A percentile compares a stretch with the other conserved stretches of the same genome.
Evolutionary conservation across 2,888 invertebrate species (phyloP).

Genomic region (Aphidius colemani): DNA sequence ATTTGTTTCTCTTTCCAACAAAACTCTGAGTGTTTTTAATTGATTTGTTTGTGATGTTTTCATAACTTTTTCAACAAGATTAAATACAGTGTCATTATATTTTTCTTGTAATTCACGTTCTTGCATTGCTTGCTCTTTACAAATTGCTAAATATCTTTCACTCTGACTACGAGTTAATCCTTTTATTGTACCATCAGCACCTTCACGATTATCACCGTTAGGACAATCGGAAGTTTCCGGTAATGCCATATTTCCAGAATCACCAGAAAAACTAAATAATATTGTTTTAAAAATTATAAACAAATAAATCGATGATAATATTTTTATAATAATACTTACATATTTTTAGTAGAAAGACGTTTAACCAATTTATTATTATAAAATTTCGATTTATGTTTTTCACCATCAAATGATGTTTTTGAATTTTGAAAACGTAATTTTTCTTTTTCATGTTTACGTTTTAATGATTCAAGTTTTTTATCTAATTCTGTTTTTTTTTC

Average conservation of each 20-base stretch:
- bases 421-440: constrained; percentile 66
- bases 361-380: constrained; percentile 77
- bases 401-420: constrained; percentile 67
- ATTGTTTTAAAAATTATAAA: too few species aligned
- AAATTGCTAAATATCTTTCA: constrained; percentile 67
- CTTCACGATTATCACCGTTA: constrained; percentile 47
- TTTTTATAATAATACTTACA: constrained; percentile 65
- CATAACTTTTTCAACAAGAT: constrained; percentile 80
- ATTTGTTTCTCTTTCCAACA: constrained; percentile 73
- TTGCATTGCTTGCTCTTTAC: constrained; percentile 71
- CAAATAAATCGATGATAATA: not conserved
- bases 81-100: constrained; percentile 80
- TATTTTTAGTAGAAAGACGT: constrained; percentile 76
- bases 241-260: constrained; percentile 46
- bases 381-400: constrained; percentile 73
- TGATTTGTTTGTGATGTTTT: constrained; percentile 79
- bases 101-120: constrained; percentile 81
- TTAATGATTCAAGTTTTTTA: constrained; percentile 82
- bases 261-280: constrained; percentile 47
- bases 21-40: constrained; percentile 74
- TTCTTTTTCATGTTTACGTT: constrained; percentile 83
- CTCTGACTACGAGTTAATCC: constrained; percentile 68
- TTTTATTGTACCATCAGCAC: constrained; percentile 62
- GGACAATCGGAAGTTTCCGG: constrained; percentile 62
- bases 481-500: constrained; percentile 85